These are phyloP conservation scores for Drosophila picticornis DNA, from an alignment of 2,888 invertebrate species.

Conservation along the genomic window DNA sequence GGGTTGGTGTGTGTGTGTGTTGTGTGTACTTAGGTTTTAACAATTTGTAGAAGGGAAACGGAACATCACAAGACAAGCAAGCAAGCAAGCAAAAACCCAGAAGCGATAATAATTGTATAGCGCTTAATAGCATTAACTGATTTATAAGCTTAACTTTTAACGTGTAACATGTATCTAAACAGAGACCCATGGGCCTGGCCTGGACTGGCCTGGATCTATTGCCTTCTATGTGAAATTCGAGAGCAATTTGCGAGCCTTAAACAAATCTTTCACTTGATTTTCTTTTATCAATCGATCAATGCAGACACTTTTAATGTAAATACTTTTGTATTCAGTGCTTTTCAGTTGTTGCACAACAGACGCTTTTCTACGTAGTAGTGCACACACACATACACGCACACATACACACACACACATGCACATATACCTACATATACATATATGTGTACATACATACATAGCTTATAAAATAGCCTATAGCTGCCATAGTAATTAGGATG, in stretches of 20 bases:
- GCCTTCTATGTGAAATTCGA: slow-evolving; percentile 22
- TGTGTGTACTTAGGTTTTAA: slow-evolving; percentile 6
- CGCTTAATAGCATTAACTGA: slow-evolving; percentile 8
- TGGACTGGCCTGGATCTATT: neutral
- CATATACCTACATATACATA: neutral
- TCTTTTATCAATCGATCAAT: slow-evolving; percentile 2
- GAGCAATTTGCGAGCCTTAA: slow-evolving; percentile 34
- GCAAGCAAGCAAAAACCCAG: slow-evolving; percentile 5
- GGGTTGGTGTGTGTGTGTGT: neutral
- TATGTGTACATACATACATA: slow-evolving; percentile 20
- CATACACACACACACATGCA: neutral
- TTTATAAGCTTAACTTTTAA: slow-evolving; percentile 3
- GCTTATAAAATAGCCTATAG: slow-evolving; percentile 38
- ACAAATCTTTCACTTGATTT: slow-evolving; percentile 19
- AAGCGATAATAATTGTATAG: slow-evolving; percentile 22
- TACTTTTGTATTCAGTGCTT: slow-evolving; percentile 2
- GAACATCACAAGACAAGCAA: slow-evolving; percentile 31
- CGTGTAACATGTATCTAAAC: slow-evolving; percentile 1
- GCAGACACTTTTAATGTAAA: slow-evolving; percentile 20
- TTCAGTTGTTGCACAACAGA: slow-evolving; percentile 2
- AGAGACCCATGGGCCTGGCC: neutral
- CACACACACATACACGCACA: neutral
- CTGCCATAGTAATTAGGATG: slow-evolving; percentile 58
- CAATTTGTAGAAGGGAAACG: neutral
- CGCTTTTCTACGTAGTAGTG: neutral